phyloP scores from a whole-genome alignment of 2,113 vertebrate genomes.

The Nothoprocta pentlandii region DNA sequence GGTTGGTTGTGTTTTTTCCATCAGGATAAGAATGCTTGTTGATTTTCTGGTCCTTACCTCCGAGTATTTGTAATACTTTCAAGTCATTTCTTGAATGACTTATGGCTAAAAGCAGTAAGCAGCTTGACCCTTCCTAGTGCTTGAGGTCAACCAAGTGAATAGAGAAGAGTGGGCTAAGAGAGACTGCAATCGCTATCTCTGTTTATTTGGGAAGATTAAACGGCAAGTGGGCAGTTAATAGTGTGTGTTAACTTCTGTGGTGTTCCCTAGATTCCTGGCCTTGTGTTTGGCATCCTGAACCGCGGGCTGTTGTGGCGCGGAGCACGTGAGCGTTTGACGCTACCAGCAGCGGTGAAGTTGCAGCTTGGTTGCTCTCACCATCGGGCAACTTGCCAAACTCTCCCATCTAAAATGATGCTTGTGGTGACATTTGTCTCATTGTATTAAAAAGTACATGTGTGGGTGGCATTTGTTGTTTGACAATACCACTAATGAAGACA shows the following conservation, averaged over 20 bases:
- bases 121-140: background rate
- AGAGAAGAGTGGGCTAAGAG: background rate
- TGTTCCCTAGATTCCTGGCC: background rate
- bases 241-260: background rate
- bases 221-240: background rate
- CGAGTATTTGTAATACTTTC: background rate
- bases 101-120: constrained; percentile 31
- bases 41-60: background rate
- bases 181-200: background rate
- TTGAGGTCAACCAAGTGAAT: background rate
- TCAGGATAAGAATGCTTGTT: background rate
- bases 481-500: constrained; percentile 57
- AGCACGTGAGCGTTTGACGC: background rate
- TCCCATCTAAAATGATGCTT: background rate
- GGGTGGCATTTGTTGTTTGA: constrained; percentile 61
- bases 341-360: background rate
- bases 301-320: background rate
- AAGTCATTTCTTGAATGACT: constrained; percentile 17
- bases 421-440: constrained; percentile 43
- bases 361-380: background rate
- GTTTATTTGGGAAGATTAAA: background rate
- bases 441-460: constrained; percentile 48
- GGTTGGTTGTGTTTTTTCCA: background rate
- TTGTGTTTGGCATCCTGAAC: background rate
- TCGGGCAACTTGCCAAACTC: background rate